Evolutionary conservation across 2,888 invertebrate genomes (phyloP).

Genomic region (Brachypalpus laphriformis): DNA sequence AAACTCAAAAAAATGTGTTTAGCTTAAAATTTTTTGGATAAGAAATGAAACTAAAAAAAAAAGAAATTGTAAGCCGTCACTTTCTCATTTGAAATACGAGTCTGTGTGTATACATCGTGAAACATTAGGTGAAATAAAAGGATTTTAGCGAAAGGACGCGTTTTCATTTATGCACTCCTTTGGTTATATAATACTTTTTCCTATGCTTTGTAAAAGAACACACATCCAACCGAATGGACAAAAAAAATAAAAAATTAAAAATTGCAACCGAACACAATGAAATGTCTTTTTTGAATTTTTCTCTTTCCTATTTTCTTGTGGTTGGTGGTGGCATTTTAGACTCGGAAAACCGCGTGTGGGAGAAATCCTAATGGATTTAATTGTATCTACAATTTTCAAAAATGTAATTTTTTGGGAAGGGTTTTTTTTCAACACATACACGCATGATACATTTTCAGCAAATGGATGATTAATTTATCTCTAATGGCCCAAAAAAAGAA

Average conservation of each 20-base stretch:
- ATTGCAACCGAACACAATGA: slow-evolving; percentile 65
- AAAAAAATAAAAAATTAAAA: slow-evolving; percentile 56
- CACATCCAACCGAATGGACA: slow-evolving; percentile 48
- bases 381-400: slow-evolving; percentile 38
- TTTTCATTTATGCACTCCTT: slow-evolving; percentile 64
- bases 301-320: slow-evolving; percentile 32
- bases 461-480: neutral
- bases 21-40: slow-evolving; percentile 67
- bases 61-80: slow-evolving; percentile 67
- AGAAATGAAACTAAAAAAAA: slow-evolving; percentile 69
- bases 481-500: no score
- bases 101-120: slow-evolving; percentile 39
- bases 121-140: slow-evolving; percentile 65
- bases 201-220: slow-evolving; percentile 34
- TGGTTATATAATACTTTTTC: slow-evolving; percentile 37
- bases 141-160: slow-evolving; percentile 63
- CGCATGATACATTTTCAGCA: neutral
- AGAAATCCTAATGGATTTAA: slow-evolving; percentile 32
- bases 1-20: slow-evolving; percentile 47
- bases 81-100: slow-evolving; percentile 68
- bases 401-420: neutral
- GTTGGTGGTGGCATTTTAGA: slow-evolving; percentile 44
- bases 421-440: neutral
- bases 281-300: slow-evolving; percentile 36
- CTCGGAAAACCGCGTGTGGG: neutral